Evolutionary conservation across 2,797 vertebrate genomes (phyloP), one percentile per base, ranked within the genome.

Genomic region (Apogon hyalosoma): DNA sequence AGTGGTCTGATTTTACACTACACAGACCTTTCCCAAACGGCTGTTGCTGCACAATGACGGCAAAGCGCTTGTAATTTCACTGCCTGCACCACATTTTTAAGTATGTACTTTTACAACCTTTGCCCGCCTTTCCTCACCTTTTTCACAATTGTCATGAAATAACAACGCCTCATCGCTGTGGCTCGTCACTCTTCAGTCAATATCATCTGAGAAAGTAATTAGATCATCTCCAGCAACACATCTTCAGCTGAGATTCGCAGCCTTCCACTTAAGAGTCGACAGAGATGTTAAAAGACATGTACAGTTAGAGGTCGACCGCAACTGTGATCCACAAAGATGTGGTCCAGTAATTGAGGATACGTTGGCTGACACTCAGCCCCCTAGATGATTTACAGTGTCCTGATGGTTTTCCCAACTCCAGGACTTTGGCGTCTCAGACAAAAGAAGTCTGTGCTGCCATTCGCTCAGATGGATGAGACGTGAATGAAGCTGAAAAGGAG

Each of bases 341-440:
- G 74, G 75, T 79, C 75, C 73, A 61, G 84, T 87, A 88, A 86
- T 83, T 84, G 69, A 78, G 77, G 83, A 82, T 83, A 58, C 68
- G 64, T 73, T 82, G 88, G 83, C 84, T 61, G 79, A 83, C 78
- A 77, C 68, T 77, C 68, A 48, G 70, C 53, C 84, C 70, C 63
- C 1, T 10, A 67, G 55, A 79, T 84, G 79, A 87, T 84, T 83
- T 85, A 89, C 80, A 54, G 67, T 36, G 53, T 73, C 64, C 73
- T 84, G 85, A 85, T 77, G 68, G 51, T 57, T 88, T 88, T 80
- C 68, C 73, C 75, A 81, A 86, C 81, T 85, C 76, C 19, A 1
- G 66, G 50, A 62, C 70, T 42, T 71, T 79, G 85, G 83, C 73
- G 46, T 73, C 73, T 1, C 55, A 77, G 72, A 84, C 77, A 83